A percentile compares a stretch with the other conserved stretches of the same genome.
These are phyloP conservation scores for Meandrusa payeni DNA, from an alignment of 2,888 invertebrate species.

Conservation along the genomic window DNA sequence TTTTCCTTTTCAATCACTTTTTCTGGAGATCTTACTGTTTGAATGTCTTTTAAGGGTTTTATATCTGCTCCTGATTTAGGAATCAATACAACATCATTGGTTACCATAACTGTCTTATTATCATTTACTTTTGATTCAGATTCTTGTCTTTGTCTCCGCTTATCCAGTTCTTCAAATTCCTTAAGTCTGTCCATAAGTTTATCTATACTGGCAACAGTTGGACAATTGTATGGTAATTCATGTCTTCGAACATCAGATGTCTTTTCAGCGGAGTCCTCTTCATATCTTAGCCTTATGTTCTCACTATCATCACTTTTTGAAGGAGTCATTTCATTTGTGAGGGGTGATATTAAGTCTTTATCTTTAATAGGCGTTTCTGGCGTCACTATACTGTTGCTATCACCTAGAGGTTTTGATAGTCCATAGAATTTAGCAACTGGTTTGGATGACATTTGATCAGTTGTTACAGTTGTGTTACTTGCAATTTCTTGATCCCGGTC, in stretches of 20 bases:
- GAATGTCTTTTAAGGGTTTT: conserved; percentile 69
- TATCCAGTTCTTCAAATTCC: conserved; percentile 74
- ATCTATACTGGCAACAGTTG: conserved; percentile 68
- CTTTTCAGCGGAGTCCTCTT: conserved; percentile 65
- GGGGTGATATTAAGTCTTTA: conserved; percentile 44
- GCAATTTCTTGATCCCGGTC: conserved; percentile 55
- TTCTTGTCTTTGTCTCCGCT: conserved; percentile 67
- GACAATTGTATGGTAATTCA: conserved; percentile 62
- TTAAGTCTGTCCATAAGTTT: conserved; percentile 75
- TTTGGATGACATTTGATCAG: conserved; percentile 55
- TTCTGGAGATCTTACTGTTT: conserved; percentile 68
- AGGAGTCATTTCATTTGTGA: conserved; percentile 59
- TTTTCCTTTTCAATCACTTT: conserved; percentile 70
- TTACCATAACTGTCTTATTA: conserved; percentile 66
- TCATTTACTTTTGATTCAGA: conserved; percentile 61
- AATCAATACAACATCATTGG: conserved; percentile 72
- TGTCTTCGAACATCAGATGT: conserved; percentile 51
- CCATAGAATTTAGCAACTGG: conserved; percentile 63
- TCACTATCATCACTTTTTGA: conserved; percentile 70
- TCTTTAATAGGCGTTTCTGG: conserved; percentile 68
- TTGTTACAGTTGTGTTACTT: conserved; percentile 38
- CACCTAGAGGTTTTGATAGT: conserved; percentile 56
- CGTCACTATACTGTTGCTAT: conserved; percentile 53
- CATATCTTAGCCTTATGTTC: conserved; percentile 69
- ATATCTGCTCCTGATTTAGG: conserved; percentile 71